Evolutionary conservation across 2,113 vertebrate genomes (phyloP), one percentile per base, ranked within the genome.

Genomic region (Tauraco erythrolophus): DNA sequence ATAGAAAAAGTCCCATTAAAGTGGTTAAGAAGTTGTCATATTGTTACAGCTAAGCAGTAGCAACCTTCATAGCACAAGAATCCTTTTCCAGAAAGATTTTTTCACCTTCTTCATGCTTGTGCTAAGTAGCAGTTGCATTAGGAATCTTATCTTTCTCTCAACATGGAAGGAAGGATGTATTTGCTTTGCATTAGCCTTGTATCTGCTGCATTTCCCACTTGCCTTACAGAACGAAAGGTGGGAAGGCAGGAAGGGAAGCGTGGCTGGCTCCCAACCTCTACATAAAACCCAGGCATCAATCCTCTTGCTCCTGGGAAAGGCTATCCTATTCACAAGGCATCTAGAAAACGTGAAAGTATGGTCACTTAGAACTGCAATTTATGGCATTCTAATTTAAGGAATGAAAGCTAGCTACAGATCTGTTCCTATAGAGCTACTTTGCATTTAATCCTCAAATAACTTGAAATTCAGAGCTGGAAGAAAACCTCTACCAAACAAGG

Each of bases 91-190:
- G 80, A 35, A 58, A 57, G 58, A 10, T 25, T 71, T 74, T 23
- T 30, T 76, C 33, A 17, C 45, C 41, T 41, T 66, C 14, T 13
- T 60, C 22, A 5, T 10, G 56, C n/a, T 35, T 69, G 53, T 16
- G 19, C 50, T 28, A 24, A n/a, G 79, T 0, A 48, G 69, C 62
- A 65, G 37, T 30, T 50, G 30, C 65, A 43, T 24, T 3, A 21
- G 53, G 30, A 85, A 37, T 13, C 27, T 13, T 18, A 23, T 13
- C 70, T 33, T 57, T 14, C 65, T n/a, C 56, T n/a, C 66, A 31
- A 0, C 8, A 1, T 1, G 41, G 41, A 14, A 30, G 27, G 25
- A n/a, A 15, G 17, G 46, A 28, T 3, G 11, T 21, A 4, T 11
- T 28, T 75, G 74, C 31, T n/a, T 53, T 56, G 58, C 46, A 10